These are phyloP conservation scores for Leuctra nigra DNA, from an alignment of 2,888 invertebrate species.

Conservation along the genomic window DNA sequence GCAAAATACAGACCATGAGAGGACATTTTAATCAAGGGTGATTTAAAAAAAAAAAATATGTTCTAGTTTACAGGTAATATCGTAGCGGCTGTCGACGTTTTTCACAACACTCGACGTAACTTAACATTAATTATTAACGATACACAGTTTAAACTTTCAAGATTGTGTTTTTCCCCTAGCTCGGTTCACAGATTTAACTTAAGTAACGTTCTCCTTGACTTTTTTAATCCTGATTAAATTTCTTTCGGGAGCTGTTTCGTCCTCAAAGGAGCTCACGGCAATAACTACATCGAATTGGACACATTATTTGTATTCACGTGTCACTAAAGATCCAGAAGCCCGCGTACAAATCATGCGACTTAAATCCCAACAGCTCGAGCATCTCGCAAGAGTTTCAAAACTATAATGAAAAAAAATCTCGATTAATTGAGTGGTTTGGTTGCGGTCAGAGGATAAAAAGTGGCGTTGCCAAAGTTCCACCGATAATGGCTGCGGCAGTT, in stretches of 20 bases:
- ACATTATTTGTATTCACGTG: background rate
- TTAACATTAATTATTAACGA: conserved; percentile 3
- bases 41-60: no score
- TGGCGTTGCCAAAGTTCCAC: conserved; percentile 7
- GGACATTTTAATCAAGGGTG: no score
- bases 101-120: no score
- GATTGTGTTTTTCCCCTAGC: background rate
- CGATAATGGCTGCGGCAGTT: background rate
- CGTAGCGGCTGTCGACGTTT: no score
- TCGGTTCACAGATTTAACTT: no score
- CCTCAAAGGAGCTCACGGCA: background rate
- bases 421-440: conserved; percentile 17
- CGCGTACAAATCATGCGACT: background rate
- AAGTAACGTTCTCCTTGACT: background rate
- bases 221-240: conserved; percentile 13
- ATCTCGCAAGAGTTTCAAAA: conserved; percentile 1
- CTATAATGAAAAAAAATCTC: conserved; percentile 6
- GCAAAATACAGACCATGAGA: no score
- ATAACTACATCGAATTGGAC: background rate
- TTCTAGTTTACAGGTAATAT: no score
- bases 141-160: background rate
- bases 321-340: background rate
- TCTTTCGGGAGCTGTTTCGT: no score
- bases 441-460: background rate
- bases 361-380: background rate